A percentile compares a stretch with the other conserved stretches of the same genome.
These are phyloP conservation scores for Leptodactylus fallax DNA, from an alignment of 2,797 vertebrate species.

Conservation along the genomic window DNA sequence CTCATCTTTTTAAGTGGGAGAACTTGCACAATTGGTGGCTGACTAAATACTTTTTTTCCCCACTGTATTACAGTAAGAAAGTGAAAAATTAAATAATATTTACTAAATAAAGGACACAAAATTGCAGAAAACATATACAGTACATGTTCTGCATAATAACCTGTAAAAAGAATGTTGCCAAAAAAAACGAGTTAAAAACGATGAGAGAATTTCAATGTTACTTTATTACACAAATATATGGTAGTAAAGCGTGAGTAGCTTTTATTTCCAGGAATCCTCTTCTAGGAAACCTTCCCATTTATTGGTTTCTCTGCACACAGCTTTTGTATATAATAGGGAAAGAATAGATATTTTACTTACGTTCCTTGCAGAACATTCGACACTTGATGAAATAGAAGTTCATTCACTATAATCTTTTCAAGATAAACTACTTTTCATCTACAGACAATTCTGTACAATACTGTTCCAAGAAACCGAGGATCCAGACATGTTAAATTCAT, in stretches of 20 bases:
- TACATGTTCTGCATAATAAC: too few relatives aligned
- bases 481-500: background rate
- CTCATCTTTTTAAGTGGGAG: too few relatives aligned
- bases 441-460: too few relatives aligned
- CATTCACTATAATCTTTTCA: background rate
- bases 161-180: too few relatives aligned
- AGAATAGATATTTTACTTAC: background rate
- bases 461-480: background rate
- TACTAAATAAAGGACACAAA: too few relatives aligned
- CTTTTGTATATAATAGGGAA: background rate
- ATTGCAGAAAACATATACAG: too few relatives aligned
- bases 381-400: background rate
- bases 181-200: too few relatives aligned
- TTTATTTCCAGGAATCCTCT: conserved; percentile 6
- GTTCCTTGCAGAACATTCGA: background rate
- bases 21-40: too few relatives aligned
- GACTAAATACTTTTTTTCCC: too few relatives aligned
- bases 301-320: background rate
- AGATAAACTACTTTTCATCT: background rate
- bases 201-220: background rate
- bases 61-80: too few relatives aligned
- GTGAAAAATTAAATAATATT: too few relatives aligned
- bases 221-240: background rate
- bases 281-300: background rate
- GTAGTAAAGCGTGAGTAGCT: background rate